Conservation (phyloP, 2,113 vertebrate species). For the Upupa epops region DNA sequence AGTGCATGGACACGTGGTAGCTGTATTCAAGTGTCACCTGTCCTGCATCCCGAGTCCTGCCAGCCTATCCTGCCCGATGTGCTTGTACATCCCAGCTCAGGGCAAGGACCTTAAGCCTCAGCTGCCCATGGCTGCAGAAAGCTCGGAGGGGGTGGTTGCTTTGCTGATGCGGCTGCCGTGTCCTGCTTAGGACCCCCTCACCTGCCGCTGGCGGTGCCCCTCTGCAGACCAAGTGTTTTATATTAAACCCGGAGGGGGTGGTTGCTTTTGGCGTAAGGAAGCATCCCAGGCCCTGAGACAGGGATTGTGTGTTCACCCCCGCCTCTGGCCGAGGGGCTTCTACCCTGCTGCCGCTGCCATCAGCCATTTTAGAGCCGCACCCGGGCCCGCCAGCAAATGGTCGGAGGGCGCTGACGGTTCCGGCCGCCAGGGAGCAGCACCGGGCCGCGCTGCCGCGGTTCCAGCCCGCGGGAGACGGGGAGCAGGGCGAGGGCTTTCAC, state of each 20-base stretch:
- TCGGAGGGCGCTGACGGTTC: not conserved
- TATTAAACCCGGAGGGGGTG: fast-evolving
- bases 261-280: fast-evolving
- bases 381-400: slow-evolving; percentile 24
- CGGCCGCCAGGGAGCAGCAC: slow-evolving; percentile 39
- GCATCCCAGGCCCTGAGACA: fast-evolving
- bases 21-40: fast-evolving
- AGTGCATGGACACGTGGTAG: too few species aligned
- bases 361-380: slow-evolving; percentile 67
- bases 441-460: fast-evolving
- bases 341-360: not conserved
- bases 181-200: fast-evolving
- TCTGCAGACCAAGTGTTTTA: fast-evolving
- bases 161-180: fast-evolving
- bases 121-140: not conserved
- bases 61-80: too few species aligned
- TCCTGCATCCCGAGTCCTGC: too few species aligned
- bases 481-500: too few species aligned
- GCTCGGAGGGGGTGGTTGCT: too few species aligned
- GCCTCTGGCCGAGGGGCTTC: fast-evolving
- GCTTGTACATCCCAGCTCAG: not conserved
- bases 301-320: fast-evolving
- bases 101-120: not conserved
- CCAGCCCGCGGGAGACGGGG: too few species aligned
- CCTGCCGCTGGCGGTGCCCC: too few species aligned